Conservation (phyloP, 2,797 vertebrate genomes). For the Trachops cirrhosus region DNA sequence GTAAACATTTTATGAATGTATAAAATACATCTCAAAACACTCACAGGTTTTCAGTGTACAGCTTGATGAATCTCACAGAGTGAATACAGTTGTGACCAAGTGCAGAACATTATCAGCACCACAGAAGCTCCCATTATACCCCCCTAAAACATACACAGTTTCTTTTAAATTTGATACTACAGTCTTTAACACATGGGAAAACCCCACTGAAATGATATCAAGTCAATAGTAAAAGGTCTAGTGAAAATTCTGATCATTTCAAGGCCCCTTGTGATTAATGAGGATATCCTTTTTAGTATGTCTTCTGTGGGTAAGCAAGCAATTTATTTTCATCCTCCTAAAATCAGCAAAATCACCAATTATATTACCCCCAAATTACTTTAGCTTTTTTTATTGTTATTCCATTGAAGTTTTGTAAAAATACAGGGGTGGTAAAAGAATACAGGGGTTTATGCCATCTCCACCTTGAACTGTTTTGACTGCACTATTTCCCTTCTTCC, state of each 20-base stretch:
- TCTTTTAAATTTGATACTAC: background rate
- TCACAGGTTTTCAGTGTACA: background rate
- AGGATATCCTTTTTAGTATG: slow-evolving; percentile 3
- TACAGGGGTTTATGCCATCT: background rate
- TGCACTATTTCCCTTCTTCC: background rate
- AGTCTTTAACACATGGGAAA: background rate
- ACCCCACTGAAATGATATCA: background rate
- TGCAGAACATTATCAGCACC: background rate
- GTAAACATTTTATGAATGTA: slow-evolving; percentile 53
- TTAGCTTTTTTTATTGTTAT: background rate
- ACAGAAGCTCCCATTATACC: background rate
- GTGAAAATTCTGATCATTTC: slow-evolving; percentile 32
- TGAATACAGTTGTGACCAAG: background rate
- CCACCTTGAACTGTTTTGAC: background rate
- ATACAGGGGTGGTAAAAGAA: background rate
- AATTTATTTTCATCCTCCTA: background rate
- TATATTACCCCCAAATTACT: background rate
- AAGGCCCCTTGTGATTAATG: slow-evolving; percentile 9
- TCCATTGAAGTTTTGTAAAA: slow-evolving; percentile 19
- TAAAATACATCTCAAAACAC: background rate
- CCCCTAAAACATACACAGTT: background rate
- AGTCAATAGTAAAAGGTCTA: slow-evolving; percentile 59
- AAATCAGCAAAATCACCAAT: background rate
- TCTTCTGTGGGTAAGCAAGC: background rate
- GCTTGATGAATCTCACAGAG: background rate